Percentiles rank a stretch among this genome's conserved stretches.
Evolutionary conservation across 2,113 vertebrate genomes (phyloP).

Genomic region (Sterrhoptilus dennistouni): DNA sequence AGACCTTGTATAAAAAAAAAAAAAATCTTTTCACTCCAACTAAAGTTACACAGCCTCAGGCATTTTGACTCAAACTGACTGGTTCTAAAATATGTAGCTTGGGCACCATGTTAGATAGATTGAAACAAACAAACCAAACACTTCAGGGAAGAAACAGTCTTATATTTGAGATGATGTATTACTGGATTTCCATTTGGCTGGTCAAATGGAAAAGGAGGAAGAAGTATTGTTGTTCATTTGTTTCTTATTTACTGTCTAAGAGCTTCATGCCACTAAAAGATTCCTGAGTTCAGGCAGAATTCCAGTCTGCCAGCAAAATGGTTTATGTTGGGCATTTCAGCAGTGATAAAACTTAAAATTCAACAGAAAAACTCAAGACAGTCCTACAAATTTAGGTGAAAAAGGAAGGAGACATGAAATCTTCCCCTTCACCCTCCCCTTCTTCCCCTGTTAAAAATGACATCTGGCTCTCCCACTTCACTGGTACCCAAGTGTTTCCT

Average conservation of each 20-base stretch:
- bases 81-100: background rate
- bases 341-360: background rate
- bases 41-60: background rate
- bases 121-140: background rate
- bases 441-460: background rate
- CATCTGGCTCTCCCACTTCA: background rate
- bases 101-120: background rate
- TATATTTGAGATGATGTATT: background rate
- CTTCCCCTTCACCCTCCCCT: background rate
- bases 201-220: conserved; percentile 8
- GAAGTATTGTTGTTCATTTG: background rate
- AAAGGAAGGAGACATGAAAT: background rate
- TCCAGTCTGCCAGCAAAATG: background rate
- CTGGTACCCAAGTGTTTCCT: background rate
- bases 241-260: background rate
- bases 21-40: background rate
- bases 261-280: background rate
- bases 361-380: background rate
- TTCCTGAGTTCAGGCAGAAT: background rate
- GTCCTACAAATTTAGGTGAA: background rate
- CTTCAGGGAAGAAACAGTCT: background rate
- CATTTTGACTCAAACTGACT: background rate
- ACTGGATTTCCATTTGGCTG: conserved; percentile 1
- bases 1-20: background rate
- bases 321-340: background rate